Evolutionary conservation across 1,140 invertebrate species (phyloP), one percentile per base, ranked within the genome.

Genomic region (Hyles euphorbiae): DNA sequence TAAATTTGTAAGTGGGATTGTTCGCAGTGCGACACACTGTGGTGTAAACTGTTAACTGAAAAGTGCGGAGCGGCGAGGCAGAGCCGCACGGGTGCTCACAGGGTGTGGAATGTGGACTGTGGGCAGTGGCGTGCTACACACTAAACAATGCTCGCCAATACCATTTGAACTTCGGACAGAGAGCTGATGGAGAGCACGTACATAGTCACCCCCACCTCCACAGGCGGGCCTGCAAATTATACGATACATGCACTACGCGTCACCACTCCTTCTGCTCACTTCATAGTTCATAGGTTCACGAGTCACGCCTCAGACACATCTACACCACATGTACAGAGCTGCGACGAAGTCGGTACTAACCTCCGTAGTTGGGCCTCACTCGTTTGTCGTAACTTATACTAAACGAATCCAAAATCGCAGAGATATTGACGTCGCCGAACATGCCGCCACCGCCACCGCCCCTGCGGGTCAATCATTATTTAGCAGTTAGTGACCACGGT

Each of bases 111-210:
- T 40, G 36, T 40, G 36, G 8, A 40, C 36, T 40, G 36, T 8
- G 36, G 36, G 36, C 36, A 5, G 36, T 8, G 8, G 36, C 8
- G 36, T 40, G 36, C 36, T 40, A 40, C 36, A 53, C 36, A 40
- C 36, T 53, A 53, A 40, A 40, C 36, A 40, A 40, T 40, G 36
- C 36, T 52, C 81, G 83, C 83, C 84, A 84, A 92, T 96, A 98
- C 97, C 98, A 99, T 98, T 94, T 98, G 96, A 89, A 98, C 97
- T 96, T 98, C 97, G 90, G 96, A 98, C 90, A 98, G 95, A 91
- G 97, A 98, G 93, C 96, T 97, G 93, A 98, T 98, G 92, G 96
- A 97, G 92, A 98, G 95, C 91, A 99, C 96, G 93, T 98, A 97
- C 95, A 98, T 97, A 90, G 96, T 98, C 91, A 98, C 96, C 91